Conservation (phyloP, 1,140 invertebrate species). For the Ctenoplectra terminalis region DNA sequence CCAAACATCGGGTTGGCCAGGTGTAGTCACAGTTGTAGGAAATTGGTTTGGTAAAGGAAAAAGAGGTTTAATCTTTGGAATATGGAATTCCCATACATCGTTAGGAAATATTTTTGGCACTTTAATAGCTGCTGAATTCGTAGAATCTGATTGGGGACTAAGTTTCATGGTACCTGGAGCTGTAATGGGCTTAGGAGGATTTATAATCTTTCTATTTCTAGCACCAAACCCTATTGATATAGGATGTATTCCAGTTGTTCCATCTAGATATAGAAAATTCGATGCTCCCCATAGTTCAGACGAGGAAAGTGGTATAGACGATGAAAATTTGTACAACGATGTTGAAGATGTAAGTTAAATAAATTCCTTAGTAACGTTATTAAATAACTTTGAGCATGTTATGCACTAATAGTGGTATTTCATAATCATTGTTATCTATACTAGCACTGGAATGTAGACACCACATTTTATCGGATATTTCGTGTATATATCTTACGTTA, state of each 20-base stretch:
- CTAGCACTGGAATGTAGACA: constrained; percentile 26
- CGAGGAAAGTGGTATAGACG: constrained; percentile 68
- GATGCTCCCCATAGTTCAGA: constrained; percentile 75
- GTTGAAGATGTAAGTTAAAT: constrained; percentile 76
- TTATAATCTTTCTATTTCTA: constrained; percentile 94
- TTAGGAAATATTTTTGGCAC: constrained; percentile 96
- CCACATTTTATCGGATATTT: background rate
- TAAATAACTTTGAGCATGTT: constrained; percentile 20
- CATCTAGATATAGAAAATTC: constrained; percentile 73
- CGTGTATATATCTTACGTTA: background rate
- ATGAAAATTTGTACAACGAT: constrained; percentile 60
- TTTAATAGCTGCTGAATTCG: constrained; percentile 92
- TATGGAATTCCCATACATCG: constrained; percentile 98
- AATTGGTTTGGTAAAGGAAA: constrained; percentile 98
- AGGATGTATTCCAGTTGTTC: constrained; percentile 83
- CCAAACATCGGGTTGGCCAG: constrained; percentile 96
- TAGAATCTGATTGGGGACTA: constrained; percentile 94
- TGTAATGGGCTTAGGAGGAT: constrained; percentile 90
- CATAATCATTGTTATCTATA: constrained; percentile 22
- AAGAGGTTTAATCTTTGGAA: constrained; percentile 95
- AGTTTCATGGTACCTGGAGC: constrained; percentile 96
- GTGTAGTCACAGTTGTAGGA: constrained; percentile 95
- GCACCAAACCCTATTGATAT: constrained; percentile 91
- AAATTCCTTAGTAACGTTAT: background rate
- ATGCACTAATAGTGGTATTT: constrained; percentile 7